Conservation (phyloP, 2,797 vertebrate genomes). For the Phoxinus dragarum region DNA sequence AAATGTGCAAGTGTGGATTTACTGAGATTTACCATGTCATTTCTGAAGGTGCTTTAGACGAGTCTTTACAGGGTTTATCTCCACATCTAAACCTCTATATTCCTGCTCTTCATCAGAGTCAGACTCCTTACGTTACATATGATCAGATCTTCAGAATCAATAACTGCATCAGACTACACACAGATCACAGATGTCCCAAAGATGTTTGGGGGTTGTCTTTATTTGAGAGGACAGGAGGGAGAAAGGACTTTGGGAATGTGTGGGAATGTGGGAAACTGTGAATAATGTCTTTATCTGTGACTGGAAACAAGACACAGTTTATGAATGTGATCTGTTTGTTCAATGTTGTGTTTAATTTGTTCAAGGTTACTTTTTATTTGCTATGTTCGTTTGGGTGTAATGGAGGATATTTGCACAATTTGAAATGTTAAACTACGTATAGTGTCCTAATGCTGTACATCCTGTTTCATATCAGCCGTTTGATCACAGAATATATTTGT, state of each 20-base stretch:
- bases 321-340: background rate
- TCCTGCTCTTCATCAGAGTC: too few relatives aligned
- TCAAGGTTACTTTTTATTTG: background rate
- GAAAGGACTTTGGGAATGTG: background rate
- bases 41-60: background rate
- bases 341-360: background rate
- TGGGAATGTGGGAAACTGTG: background rate
- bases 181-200: background rate
- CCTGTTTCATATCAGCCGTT: constrained; percentile 8
- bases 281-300: background rate
- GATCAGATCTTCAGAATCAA: too few relatives aligned
- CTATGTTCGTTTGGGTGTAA: background rate
- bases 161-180: background rate
- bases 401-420: background rate
- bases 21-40: constrained; percentile 29
- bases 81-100: background rate
- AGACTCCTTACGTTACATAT: too few relatives aligned
- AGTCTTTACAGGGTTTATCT: constrained; percentile 40
- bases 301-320: constrained; percentile 3
- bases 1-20: constrained; percentile 32
- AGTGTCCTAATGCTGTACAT: background rate
- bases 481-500: constrained; percentile 7
- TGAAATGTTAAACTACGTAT: background rate
- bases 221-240: background rate
- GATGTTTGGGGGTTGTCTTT: too few relatives aligned